These are phyloP conservation scores for Streptopelia turtur DNA, from an alignment of 2,797 vertebrate genomes.

Conservation along the genomic window DNA sequence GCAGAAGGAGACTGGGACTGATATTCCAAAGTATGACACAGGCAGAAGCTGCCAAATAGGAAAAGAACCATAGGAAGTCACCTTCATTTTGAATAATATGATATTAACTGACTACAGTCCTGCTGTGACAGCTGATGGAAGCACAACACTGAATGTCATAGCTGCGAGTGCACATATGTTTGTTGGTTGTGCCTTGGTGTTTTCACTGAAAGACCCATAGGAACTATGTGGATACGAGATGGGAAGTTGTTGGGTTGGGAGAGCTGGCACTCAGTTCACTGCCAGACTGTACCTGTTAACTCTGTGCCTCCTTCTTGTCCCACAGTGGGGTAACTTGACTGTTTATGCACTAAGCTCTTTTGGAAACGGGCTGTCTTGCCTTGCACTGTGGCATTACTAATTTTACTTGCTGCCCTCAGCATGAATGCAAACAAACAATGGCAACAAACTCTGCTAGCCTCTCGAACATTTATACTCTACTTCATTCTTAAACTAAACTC, in stretches of 20 bases:
- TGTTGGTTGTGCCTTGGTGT: not conserved
- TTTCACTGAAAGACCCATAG: not conserved
- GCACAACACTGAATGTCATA: not conserved
- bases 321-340: not conserved
- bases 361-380: not conserved
- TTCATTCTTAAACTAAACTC: not conserved
- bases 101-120: not conserved
- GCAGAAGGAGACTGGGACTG: not conserved
- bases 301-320: not conserved
- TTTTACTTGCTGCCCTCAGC: not conserved
- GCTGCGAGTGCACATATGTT: rapidly evolving
- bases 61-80: not conserved
- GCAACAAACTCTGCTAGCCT: not conserved
- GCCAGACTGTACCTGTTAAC: not conserved
- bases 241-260: not conserved
- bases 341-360: not conserved
- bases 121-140: not conserved
- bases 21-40: not conserved
- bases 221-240: not conserved
- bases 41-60: not conserved
- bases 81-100: not conserved
- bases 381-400: not conserved
- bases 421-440: not conserved
- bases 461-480: not conserved
- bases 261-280: not conserved